Evolutionary conservation across 37 sponge, comb jelly and placozoan genomes (phyloP).

Genomic region (Axinella damicornis): DNA sequence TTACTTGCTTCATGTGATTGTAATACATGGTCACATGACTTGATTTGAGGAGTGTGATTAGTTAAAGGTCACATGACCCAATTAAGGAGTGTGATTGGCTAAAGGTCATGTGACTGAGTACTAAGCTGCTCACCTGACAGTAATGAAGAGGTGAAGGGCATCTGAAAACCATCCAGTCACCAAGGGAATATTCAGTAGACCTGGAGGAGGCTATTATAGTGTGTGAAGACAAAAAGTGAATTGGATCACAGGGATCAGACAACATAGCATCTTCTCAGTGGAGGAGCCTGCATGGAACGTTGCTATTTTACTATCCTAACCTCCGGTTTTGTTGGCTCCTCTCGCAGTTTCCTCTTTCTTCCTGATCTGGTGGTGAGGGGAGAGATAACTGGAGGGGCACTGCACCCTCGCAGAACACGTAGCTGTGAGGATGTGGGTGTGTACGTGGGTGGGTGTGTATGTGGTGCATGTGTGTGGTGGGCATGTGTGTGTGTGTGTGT

Average conservation of each 20-base stretch:
- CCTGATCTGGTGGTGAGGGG: constrained; percentile 61
- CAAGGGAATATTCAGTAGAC: constrained; percentile 38
- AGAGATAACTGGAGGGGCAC: constrained; percentile 38
- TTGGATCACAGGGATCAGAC: too few relatives aligned
- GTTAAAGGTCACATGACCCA: neutral
- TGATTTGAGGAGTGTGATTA: too few relatives aligned
- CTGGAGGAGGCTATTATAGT: neutral
- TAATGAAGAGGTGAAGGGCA: constrained; percentile 37
- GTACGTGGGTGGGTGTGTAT: too few relatives aligned
- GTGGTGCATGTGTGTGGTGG: too few relatives aligned
- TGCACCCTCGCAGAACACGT: constrained; percentile 16
- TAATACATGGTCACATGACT: too few relatives aligned
- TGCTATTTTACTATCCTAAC: too few relatives aligned
- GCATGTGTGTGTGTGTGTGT: too few relatives aligned
- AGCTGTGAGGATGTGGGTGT: neutral
- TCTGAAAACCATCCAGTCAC: constrained; percentile 57
- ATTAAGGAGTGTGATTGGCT: neutral
- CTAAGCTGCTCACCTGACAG: constrained; percentile 44
- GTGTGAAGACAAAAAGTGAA: neutral
- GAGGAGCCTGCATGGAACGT: too few relatives aligned
- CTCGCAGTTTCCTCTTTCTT: constrained; percentile 37
- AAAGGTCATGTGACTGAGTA: neutral
- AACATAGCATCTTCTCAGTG: too few relatives aligned
- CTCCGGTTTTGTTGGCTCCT: neutral
- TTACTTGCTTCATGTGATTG: too few relatives aligned